Evolutionary conservation across 2,113 vertebrate species (phyloP).

Genomic region (Gavia stellata): DNA sequence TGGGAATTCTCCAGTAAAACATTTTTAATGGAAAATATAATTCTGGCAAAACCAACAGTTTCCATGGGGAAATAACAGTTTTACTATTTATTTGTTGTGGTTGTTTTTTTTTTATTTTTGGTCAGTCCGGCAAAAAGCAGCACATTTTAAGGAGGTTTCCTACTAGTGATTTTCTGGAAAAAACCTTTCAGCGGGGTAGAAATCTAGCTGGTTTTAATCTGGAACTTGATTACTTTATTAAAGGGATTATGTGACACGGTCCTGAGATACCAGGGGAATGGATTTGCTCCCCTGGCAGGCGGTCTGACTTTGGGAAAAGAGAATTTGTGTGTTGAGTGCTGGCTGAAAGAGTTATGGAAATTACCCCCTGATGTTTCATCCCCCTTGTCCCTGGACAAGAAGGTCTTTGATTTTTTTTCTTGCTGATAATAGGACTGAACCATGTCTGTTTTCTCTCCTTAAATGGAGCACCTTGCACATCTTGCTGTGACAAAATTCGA

Average conservation of each 20-base stretch:
- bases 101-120: background rate
- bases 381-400: background rate
- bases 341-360: conserved; percentile 36
- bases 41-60: conserved; percentile 43
- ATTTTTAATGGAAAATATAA: conserved; percentile 50
- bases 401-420: background rate
- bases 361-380: background rate
- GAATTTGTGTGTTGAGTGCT: background rate
- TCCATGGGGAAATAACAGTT: conserved; percentile 41
- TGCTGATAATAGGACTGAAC: background rate
- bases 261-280: background rate
- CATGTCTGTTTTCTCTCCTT: background rate
- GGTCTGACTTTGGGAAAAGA: conserved; percentile 28
- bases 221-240: conserved; percentile 34
- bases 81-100: background rate
- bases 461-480: background rate
- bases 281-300: conserved; percentile 13
- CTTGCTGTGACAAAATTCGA: background rate
- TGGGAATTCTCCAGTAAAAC: conserved; percentile 45
- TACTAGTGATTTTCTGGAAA: background rate
- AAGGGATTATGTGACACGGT: background rate
- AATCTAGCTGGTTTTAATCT: conserved; percentile 1
- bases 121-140: background rate
- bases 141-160: background rate
- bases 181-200: background rate